These are phyloP conservation scores for Anas georgica DNA, from an alignment of 2,797 vertebrate species.

Conservation along the genomic window DNA sequence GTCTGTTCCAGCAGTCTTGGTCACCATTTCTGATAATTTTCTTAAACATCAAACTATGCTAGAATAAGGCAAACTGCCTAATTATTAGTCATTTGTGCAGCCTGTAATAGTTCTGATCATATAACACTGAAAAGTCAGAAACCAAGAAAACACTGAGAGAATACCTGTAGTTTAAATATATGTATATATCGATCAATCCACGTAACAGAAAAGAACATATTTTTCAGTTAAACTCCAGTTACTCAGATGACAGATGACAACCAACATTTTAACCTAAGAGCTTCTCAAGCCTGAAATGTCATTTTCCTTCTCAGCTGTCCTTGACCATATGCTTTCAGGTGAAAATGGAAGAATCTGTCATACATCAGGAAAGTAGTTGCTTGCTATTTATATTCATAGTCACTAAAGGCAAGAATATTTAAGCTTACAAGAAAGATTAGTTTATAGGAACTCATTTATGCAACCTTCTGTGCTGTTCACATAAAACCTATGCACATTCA, in stretches of 20 bases:
- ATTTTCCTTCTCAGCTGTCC: neutral
- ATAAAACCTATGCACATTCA: neutral
- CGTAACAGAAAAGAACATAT: neutral
- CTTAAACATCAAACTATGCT: neutral
- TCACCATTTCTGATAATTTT: neutral
- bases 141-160: neutral
- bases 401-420: neutral
- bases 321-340: neutral
- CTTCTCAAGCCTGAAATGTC: neutral
- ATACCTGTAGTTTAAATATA: neutral
- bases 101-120: neutral
- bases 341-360: neutral
- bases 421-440: neutral
- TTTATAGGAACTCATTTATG: neutral
- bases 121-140: neutral
- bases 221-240: neutral
- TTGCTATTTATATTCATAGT: neutral
- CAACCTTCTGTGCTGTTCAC: neutral
- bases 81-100: neutral
- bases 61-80: neutral
- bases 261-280: neutral
- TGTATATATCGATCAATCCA: neutral
- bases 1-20: neutral
- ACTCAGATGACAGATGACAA: neutral
- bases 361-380: neutral